These are phyloP conservation scores for Hirtodrosophila cameraria DNA, from an alignment of 2,888 invertebrate species.

Conservation along the genomic window DNA sequence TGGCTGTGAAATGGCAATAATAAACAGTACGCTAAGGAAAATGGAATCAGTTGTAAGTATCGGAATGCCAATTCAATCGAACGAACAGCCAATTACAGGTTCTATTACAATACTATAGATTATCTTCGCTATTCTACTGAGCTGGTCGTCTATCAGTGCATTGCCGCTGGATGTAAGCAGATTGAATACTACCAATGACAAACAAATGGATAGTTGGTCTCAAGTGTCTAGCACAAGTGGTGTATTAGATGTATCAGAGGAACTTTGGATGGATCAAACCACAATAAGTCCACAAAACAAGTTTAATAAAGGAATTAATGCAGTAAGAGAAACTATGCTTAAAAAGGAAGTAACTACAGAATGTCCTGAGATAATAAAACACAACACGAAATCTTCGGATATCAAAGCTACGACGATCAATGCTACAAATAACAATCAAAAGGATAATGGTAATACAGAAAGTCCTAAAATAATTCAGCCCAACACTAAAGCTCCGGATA, in stretches of 20 bases:
- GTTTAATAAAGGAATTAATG: background rate
- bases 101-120: conserved; percentile 20
- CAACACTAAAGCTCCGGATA: too few species aligned
- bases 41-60: conserved; percentile 62
- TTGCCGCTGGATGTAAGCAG: background rate
- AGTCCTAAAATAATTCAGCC: too few species aligned
- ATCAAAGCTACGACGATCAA: background rate
- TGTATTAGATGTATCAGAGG: background rate
- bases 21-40: conserved; percentile 43
- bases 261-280: background rate
- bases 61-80: background rate
- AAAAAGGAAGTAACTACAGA: too few species aligned
- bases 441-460: too few species aligned
- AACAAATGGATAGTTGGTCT: background rate
- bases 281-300: background rate
- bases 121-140: conserved; percentile 13
- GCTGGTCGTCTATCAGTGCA: background rate
- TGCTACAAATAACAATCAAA: too few species aligned
- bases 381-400: background rate
- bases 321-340: too few species aligned
- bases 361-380: too few species aligned
- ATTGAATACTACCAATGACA: background rate
- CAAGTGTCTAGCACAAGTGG: background rate
- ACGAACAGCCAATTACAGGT: background rate
- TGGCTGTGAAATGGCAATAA: conserved; percentile 2